Percentiles rank a stretch among this genome's conserved stretches.
Evolutionary conservation across 2,113 vertebrate genomes (phyloP).

Genomic region (Gymnobelideus leadbeateri): DNA sequence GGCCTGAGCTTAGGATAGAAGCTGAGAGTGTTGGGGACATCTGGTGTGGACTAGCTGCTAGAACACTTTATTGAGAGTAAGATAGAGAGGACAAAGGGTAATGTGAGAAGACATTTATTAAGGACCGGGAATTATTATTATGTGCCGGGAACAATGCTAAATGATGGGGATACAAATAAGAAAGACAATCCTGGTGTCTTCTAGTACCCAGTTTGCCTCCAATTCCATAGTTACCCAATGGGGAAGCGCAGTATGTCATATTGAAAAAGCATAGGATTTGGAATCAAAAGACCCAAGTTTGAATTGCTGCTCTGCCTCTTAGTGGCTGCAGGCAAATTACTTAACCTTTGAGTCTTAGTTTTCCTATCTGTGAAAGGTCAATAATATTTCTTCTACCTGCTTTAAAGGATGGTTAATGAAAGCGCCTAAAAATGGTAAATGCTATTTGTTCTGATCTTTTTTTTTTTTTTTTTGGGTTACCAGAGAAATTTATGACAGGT

Average conservation of each 20-base stretch:
- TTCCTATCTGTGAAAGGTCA: neutral
- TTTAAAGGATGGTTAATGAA: conserved; percentile 21
- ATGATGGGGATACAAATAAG: neutral
- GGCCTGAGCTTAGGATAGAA: neutral
- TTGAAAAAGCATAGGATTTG: neutral
- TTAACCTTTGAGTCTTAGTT: conserved; percentile 15
- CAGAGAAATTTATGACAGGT: neutral
- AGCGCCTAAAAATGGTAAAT: neutral
- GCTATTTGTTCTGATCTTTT: neutral
- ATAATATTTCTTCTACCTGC: neutral
- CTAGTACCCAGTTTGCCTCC: neutral
- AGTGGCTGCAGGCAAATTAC: neutral
- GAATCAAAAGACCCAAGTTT: neutral
- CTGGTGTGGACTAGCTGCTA: neutral
- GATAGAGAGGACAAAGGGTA: neutral
- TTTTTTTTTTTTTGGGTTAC: too few species aligned
- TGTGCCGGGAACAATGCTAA: neutral
- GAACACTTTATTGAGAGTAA: neutral
- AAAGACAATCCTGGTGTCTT: neutral
- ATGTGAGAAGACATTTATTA: neutral
- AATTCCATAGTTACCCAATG: neutral
- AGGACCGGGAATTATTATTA: too few species aligned
- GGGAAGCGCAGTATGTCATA: neutral
- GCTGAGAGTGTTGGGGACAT: neutral
- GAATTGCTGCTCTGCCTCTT: neutral